Evolutionary conservation across 2,888 invertebrate genomes (phyloP).

Genomic region (Heliconius charithonia): DNA sequence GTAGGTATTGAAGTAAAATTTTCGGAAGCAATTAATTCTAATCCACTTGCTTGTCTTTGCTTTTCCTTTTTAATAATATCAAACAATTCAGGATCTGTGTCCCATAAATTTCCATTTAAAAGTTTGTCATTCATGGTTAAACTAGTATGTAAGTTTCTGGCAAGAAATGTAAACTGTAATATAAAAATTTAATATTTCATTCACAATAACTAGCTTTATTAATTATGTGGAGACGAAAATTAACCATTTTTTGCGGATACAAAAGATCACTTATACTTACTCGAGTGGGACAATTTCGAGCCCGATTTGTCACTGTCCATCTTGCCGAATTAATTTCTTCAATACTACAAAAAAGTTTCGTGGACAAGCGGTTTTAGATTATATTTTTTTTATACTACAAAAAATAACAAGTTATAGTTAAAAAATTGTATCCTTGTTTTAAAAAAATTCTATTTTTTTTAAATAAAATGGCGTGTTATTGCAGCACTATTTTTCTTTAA

Average conservation of each 20-base stretch:
- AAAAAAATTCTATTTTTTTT: no score
- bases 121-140: conserved; percentile 74
- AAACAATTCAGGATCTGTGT: conserved; percentile 94
- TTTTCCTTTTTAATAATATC: conserved; percentile 93
- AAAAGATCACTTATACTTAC: conserved; percentile 38
- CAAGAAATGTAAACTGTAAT: conserved; percentile 52
- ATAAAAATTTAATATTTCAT: conserved; percentile 17
- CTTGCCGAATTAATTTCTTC: conserved; percentile 21
- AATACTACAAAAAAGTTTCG: conserved; percentile 2
- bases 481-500: no score
- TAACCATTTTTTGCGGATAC: conserved; percentile 18
- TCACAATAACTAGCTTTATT: conserved; percentile 1
- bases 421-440: no score
- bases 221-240: conserved; percentile 19
- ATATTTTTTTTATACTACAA: no score
- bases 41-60: conserved; percentile 90
- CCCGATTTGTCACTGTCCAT: conserved; percentile 42
- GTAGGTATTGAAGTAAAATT: conserved; percentile 95
- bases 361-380: not conserved
- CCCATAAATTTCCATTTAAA: conserved; percentile 86
- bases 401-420: no score
- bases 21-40: conserved; percentile 99
- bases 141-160: conserved; percentile 57
- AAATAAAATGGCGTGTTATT: no score
- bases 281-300: conserved; percentile 15